These are phyloP conservation scores for Bungarus multicinctus DNA, from an alignment of 2,113 vertebrate species.

Conservation along the genomic window DNA sequence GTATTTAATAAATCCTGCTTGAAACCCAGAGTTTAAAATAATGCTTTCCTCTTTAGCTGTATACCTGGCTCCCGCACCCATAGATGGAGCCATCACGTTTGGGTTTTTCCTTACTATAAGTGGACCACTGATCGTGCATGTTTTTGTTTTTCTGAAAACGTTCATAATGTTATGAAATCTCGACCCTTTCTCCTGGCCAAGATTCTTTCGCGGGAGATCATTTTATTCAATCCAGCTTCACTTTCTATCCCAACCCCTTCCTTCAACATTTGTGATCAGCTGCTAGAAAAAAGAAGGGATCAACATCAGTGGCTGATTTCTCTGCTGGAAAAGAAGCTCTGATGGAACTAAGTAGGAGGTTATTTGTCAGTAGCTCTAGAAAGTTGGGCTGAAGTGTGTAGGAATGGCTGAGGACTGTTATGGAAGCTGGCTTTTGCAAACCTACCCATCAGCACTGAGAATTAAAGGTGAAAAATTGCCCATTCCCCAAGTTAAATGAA, in stretches of 20 bases:
- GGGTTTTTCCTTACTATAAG: background rate
- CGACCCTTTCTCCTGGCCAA: background rate
- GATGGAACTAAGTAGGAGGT: background rate
- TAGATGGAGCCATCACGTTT: background rate
- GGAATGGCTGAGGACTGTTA: background rate
- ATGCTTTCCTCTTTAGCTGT: background rate
- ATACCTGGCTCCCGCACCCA: background rate
- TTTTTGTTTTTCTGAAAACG: slow-evolving; percentile 5
- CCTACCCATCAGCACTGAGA: too few species aligned
- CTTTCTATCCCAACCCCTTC: background rate
- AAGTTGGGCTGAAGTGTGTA: background rate
- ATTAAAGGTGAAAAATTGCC: background rate
- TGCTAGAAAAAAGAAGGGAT: background rate
- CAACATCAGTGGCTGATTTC: background rate
- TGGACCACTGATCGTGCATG: background rate
- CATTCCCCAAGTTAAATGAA: background rate
- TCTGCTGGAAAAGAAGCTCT: background rate
- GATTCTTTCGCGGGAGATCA: background rate
- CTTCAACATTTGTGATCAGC: background rate
- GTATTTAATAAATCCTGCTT: background rate
- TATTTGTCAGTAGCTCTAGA: background rate
- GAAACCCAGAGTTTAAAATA: background rate
- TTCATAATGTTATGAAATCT: slow-evolving; percentile 3
- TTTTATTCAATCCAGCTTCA: background rate
- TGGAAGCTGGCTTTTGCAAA: background rate